Evolutionary conservation across 2,797 vertebrate species (phyloP).

Genomic region (Malurus splendens): DNA sequence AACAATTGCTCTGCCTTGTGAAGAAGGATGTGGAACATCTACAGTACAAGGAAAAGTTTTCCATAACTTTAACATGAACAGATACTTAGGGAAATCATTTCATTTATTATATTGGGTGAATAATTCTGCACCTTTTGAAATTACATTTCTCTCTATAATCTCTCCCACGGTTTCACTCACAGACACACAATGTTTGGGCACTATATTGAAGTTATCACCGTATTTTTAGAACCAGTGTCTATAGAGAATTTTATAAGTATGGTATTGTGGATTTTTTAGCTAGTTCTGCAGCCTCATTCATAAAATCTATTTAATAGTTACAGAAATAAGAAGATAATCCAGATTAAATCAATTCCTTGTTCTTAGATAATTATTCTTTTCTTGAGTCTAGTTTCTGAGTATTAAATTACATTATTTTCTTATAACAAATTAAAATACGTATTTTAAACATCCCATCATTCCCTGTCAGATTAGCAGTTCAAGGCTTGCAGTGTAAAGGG

Average conservation of each 20-base stretch:
- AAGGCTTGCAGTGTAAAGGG: background rate
- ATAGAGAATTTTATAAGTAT: background rate
- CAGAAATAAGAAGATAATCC: slow-evolving; percentile 37
- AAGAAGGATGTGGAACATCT: background rate
- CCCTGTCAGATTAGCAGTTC: background rate
- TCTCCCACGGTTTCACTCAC: background rate
- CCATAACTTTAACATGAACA: background rate
- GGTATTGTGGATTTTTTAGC: background rate
- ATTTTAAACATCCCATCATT: background rate
- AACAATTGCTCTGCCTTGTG: background rate
- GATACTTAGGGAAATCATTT: background rate
- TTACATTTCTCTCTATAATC: background rate
- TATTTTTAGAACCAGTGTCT: background rate
- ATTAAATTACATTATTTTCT: background rate
- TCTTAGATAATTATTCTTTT: background rate
- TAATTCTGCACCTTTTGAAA: background rate
- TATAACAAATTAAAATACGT: background rate
- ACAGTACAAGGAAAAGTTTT: background rate
- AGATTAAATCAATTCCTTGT: background rate
- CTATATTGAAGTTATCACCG: background rate
- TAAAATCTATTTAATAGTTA: background rate
- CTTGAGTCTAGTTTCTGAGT: background rate
- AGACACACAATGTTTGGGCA: background rate
- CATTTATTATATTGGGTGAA: background rate
- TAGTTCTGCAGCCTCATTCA: background rate